Evolutionary conservation across 2,113 vertebrate genomes (phyloP), one percentile per base, ranked within the genome.

Genomic region (Anolis sagrei): DNA sequence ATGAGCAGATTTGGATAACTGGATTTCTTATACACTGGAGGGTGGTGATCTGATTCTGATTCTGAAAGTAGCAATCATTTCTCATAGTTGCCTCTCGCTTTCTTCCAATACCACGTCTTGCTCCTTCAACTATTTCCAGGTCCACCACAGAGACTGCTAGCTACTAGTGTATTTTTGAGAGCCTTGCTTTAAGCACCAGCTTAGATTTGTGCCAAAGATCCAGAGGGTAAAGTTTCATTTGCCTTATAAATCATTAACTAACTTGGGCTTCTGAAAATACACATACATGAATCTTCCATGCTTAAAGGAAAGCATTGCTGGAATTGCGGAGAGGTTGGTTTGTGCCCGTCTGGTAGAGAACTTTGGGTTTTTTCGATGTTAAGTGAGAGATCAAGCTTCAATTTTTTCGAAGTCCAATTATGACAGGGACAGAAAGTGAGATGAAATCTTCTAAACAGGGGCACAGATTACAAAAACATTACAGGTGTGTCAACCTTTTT

Each of bases 171-270:
- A n/a, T n/a, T 9, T 19, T 74, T 9, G 66, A 79, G 1, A 54
- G 34, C 34, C 72, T 48, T 29, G 36, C 72, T 48, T 16, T n/a
- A 44, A 64, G 19, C 64, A 21, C 36, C 29, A 64, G 39, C 76
- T 29, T 48, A 39, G 72, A 76, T 39, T 36, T 29, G 29, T 10
- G 39, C 13, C 44, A 49, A 23, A 3, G 3, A 32, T 62, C 51
- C 19, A 0, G 49, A 77, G 61, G 39, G 10, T 48, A 68, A 84
- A 68, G 74, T 29, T 83, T 84, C 13, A 6, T 13, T 6, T 14
- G 36, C 2, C 48, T 36, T 29, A 7, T 69, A 48, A 84, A 84
- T n/a, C 62, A 70, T 84, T 84, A 84, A 84, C 64, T 10, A 39
- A 14, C 25, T 25, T 76, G 2, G 2, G 4, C 19, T 51, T 27